phyloP scores from a whole-genome alignment of 2,888 invertebrate genomes.

The Epiblema foenella region DNA sequence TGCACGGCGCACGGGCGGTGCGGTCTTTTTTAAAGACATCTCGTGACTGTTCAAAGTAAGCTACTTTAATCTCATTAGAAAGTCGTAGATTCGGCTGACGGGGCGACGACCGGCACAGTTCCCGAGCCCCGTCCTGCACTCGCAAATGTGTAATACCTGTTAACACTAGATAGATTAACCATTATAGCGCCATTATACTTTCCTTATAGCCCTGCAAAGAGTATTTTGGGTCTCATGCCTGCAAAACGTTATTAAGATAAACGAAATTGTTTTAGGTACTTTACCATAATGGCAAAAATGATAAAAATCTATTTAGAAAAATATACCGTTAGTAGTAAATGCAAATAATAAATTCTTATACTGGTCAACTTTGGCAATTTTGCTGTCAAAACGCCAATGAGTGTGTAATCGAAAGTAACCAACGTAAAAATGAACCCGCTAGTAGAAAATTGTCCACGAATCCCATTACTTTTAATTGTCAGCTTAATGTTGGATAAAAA shows the following conservation, averaged over 20 bases:
- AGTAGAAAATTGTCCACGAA: not conserved
- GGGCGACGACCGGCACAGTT: constrained; percentile 73
- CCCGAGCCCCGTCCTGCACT: constrained; percentile 69
- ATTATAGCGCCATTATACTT: constrained; percentile 27
- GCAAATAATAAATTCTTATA: not conserved
- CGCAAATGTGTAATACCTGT: constrained; percentile 60
- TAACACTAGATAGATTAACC: constrained; percentile 49
- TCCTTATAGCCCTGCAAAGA: constrained; percentile 16
- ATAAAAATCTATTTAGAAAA: no score
- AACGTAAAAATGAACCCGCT: not conserved
- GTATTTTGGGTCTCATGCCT: constrained; percentile 4
- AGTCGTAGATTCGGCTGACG: constrained; percentile 73
- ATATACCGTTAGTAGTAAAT: not conserved
- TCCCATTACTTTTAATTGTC: constrained; percentile 16
- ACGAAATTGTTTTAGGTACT: not conserved
- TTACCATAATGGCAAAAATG: constrained; percentile 4
- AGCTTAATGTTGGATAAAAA: constrained; percentile 42
- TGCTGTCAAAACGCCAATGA: no score
- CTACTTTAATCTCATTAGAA: constrained; percentile 78
- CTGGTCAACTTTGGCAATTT: not conserved
- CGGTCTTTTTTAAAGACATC: constrained; percentile 54
- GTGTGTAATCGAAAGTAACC: not conserved
- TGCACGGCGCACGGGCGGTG: constrained; percentile 58
- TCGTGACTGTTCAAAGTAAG: constrained; percentile 60
- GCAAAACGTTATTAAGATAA: constrained; percentile 7